Percentiles rank a stretch among this genome's conserved stretches.
Conservation (phyloP, 2,797 vertebrate species). For the Chelonia mydas region DNA sequence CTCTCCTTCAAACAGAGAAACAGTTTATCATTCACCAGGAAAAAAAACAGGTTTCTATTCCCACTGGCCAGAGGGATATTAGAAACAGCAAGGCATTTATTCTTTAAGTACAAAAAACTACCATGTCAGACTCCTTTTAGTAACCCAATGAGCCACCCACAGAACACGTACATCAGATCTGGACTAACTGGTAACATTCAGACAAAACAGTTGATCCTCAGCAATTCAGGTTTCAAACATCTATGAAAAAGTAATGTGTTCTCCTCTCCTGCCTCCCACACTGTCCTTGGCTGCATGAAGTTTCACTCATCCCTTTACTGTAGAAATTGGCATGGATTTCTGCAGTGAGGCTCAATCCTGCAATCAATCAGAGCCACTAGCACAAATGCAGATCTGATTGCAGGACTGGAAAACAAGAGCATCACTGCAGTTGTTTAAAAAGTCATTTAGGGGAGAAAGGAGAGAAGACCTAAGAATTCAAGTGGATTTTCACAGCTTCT, state of each 20-base stretch:
- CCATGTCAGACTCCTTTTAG: background rate
- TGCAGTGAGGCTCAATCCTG: background rate
- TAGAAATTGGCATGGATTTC: background rate
- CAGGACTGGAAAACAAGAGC: background rate
- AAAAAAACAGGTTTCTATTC: background rate
- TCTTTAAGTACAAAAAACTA: background rate
- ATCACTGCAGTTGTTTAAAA: background rate
- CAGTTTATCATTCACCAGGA: background rate
- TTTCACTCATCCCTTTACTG: rapidly evolving
- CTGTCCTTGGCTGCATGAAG: background rate
- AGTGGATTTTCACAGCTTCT: background rate
- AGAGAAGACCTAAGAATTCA: background rate
- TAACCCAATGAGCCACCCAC: background rate
- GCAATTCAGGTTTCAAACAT: background rate
- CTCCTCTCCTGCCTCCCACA: background rate
- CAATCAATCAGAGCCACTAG: background rate
- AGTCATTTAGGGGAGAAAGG: rapidly evolving
- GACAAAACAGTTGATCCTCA: background rate
- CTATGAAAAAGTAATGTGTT: background rate
- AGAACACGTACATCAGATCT: rapidly evolving
- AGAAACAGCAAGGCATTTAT: background rate
- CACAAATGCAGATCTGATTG: background rate
- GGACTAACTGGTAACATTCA: background rate
- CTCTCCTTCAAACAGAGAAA: background rate
- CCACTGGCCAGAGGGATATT: background rate